These are phyloP conservation scores for Microtus richardsoni DNA, from an alignment of 2,113 vertebrate species.

Conservation along the genomic window DNA sequence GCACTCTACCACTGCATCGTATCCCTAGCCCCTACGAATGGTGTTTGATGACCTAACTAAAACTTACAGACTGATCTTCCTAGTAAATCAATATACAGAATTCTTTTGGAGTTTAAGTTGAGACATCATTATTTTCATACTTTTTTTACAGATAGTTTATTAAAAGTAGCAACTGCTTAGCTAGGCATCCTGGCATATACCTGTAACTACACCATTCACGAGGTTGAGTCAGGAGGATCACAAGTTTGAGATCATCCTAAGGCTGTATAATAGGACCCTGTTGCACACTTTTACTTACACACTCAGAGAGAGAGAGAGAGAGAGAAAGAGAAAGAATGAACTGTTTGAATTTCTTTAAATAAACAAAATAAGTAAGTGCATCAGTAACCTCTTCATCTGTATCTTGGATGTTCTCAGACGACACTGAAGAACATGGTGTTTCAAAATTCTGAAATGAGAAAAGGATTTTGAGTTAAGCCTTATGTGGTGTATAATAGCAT, in stretches of 20 bases:
- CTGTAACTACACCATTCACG: neutral
- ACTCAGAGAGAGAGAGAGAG: no score
- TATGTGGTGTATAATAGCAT: neutral
- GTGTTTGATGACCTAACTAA: neutral
- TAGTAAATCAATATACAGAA: neutral
- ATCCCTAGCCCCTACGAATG: neutral
- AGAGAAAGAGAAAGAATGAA: neutral
- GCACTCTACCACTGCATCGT: neutral
- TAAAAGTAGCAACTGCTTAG: conserved; percentile 15
- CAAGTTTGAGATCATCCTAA: neutral
- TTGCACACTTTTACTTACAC: neutral
- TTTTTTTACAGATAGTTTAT: conserved; percentile 34
- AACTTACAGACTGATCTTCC: neutral
- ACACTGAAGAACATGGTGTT: conserved; percentile 62
- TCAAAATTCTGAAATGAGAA: conserved; percentile 82
- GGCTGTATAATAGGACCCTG: neutral
- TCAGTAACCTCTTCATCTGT: conserved; percentile 90
- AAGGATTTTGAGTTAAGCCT: conserved; percentile 49
- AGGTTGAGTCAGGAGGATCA: neutral
- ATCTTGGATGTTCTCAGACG: conserved; percentile 72
- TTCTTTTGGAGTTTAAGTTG: neutral
- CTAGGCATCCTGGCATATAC: neutral
- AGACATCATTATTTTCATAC: conserved; percentile 19
- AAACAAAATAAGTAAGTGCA: conserved; percentile 56
- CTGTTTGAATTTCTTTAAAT: conserved; percentile 23